These are phyloP conservation scores for Grapholita molesta DNA, from an alignment of 1,140 invertebrate species.

Conservation along the genomic window DNA sequence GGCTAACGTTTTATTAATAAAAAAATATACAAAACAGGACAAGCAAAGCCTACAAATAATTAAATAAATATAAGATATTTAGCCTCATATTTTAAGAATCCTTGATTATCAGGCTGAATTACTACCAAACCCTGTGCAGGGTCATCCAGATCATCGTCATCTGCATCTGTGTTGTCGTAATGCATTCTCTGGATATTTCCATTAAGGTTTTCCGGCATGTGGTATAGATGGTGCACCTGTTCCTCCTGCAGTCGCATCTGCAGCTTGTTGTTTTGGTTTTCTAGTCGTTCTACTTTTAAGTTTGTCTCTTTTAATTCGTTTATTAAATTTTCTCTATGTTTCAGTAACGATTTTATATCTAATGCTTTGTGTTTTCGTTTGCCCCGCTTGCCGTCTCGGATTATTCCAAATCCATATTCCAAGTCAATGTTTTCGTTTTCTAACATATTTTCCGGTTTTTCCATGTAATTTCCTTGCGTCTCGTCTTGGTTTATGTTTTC, in stretches of 20 bases:
- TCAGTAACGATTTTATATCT: not conserved
- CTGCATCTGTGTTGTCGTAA: not conserved
- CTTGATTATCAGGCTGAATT: not conserved
- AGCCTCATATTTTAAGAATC: not conserved
- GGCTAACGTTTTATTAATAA: too few species aligned
- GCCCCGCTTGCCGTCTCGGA: not conserved
- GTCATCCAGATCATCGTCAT: not conserved
- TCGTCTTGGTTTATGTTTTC: not conserved
- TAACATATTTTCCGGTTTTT: not conserved
- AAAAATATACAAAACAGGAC: too few species aligned
- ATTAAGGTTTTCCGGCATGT: not conserved
- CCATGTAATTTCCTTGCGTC: not conserved
- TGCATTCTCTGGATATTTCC: not conserved
- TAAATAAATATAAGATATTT: not conserved
- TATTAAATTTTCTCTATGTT: not conserved
- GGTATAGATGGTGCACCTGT: not conserved
- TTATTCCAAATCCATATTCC: not conserved
- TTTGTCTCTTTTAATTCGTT: not conserved
- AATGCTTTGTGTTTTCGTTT: not conserved
- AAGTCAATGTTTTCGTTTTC: not conserved
- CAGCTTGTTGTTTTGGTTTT: not conserved
- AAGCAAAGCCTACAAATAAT: too few species aligned
- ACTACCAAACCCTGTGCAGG: not conserved
- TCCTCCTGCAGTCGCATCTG: not conserved
- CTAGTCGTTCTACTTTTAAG: not conserved